Evolutionary conservation across 37 sponge, comb jelly and placozoan genomes (phyloP).

Genomic region (Eunapius fragilis): DNA sequence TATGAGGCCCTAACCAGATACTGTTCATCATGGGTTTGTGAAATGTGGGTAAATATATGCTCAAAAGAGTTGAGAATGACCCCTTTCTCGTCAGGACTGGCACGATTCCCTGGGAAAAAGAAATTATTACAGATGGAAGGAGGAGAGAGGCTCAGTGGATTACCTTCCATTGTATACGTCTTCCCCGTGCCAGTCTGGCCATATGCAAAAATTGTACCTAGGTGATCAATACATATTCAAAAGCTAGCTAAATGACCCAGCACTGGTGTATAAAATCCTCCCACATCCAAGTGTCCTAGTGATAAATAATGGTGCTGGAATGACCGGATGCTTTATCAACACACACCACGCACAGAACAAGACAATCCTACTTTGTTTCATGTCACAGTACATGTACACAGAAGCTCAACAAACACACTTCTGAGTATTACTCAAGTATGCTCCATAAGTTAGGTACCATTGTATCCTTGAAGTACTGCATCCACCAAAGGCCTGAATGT

Average conservation of each 20-base stretch:
- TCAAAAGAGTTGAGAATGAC: conserved; percentile 96
- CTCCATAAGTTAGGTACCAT: conserved; percentile 54
- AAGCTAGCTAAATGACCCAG: neutral
- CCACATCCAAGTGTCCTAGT: too few species aligned
- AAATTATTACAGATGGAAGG: neutral
- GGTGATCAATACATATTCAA: neutral
- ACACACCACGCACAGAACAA: too few species aligned
- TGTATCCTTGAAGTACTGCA: conserved; percentile 89
- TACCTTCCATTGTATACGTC: conserved; percentile 98
- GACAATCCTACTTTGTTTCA: too few species aligned
- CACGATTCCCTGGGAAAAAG: conserved; percentile 44
- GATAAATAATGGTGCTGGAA: neutral
- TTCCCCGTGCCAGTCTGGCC: conserved; percentile 99
- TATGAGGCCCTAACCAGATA: conserved; percentile 96
- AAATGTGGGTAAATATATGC: conserved; percentile 95
- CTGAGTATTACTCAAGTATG: neutral
- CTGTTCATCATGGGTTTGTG: conserved; percentile 82
- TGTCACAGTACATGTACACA: neutral
- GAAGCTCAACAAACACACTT: neutral
- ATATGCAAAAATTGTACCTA: conserved; percentile 97
- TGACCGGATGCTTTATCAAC: neutral
- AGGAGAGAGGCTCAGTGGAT: neutral
- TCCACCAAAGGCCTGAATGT: conserved; percentile 88
- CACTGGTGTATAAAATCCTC: neutral
- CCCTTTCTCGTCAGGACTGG: conserved; percentile 74